These are phyloP conservation scores for Euleptes europaea DNA, from an alignment of 2,113 vertebrate genomes.

Conservation along the genomic window DNA sequence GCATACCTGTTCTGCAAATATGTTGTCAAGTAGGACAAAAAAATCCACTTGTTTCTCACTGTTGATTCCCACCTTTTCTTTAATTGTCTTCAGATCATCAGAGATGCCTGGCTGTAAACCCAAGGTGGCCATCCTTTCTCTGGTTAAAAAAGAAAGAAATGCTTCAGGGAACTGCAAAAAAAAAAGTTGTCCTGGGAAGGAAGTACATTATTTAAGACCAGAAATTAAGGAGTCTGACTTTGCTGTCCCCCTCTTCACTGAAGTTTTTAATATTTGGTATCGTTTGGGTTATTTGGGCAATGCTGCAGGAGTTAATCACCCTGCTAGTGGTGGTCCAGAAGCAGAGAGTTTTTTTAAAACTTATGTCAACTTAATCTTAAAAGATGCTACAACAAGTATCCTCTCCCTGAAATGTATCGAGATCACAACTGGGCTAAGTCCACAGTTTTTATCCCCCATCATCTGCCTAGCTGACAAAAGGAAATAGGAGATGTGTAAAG, in stretches of 20 bases:
- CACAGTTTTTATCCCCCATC: not conserved
- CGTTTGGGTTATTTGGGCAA: not conserved
- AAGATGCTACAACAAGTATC: not conserved
- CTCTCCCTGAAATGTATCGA: not conserved
- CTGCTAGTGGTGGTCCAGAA: too few relatives aligned
- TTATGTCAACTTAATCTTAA: not conserved
- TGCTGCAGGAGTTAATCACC: not conserved
- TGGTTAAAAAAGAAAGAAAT: conserved; percentile 51
- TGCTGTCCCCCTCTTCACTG: too few relatives aligned
- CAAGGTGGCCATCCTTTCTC: conserved; percentile 73
- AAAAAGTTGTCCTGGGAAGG: not conserved
- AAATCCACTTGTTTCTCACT: conserved; percentile 81
- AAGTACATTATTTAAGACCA: not conserved
- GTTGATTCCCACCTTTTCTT: conserved; percentile 78
- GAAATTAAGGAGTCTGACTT: too few relatives aligned
- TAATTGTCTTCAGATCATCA: conserved; percentile 86
- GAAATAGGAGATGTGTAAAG: not conserved
- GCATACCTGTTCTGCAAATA: conserved; percentile 89
- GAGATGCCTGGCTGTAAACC: conserved; percentile 80
- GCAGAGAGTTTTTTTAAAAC: not conserved
- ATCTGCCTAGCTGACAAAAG: not conserved
- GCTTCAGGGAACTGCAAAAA: not conserved
- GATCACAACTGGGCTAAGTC: not conserved
- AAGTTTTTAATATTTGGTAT: not conserved
- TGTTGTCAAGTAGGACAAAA: conserved; percentile 87